Evolutionary conservation across 2,797 vertebrate species (phyloP).

Genomic region (Scarus forsteni): DNA sequence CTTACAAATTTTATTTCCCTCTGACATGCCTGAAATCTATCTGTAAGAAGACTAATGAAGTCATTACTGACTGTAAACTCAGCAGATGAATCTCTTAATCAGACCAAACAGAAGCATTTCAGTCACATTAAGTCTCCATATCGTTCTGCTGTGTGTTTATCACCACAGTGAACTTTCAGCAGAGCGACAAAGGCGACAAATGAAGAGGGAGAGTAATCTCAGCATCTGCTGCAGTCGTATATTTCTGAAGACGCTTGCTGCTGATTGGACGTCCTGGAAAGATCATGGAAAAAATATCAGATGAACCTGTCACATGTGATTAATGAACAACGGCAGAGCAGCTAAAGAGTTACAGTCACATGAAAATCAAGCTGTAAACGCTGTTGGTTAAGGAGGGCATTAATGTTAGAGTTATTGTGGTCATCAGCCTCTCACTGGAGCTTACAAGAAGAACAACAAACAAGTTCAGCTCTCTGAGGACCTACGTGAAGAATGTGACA

Average conservation of each 20-base stretch:
- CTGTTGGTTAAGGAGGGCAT: slow-evolving; percentile 9
- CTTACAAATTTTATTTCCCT: background rate
- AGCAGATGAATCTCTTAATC: slow-evolving; percentile 22
- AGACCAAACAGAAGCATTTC: slow-evolving; percentile 7
- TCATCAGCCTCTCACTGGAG: no score
- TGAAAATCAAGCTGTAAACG: slow-evolving; percentile 31
- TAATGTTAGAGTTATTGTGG: slow-evolving; percentile 1
- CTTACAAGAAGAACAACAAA: no score
- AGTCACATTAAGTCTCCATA: background rate
- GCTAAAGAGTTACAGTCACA: slow-evolving; percentile 29
- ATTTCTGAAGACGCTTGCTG: slow-evolving; percentile 51
- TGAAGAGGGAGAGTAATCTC: slow-evolving; percentile 45
- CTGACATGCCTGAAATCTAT: background rate
- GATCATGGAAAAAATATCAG: slow-evolving; percentile 64
- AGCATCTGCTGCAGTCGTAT: slow-evolving; percentile 59
- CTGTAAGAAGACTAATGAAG: background rate
- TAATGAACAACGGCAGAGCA: slow-evolving; percentile 46
- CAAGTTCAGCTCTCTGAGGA: no score
- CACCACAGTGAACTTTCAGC: slow-evolving; percentile 56
- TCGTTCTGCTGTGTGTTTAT: slow-evolving; percentile 25
- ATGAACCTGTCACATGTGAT: slow-evolving; percentile 67
- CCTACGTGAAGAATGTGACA: no score
- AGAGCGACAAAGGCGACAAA: slow-evolving; percentile 34
- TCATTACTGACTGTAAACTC: background rate
- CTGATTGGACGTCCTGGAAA: slow-evolving; percentile 65